Base-by-base conservation (phyloP, 2,888 invertebrate species). In the Rotaria sp. region DNA sequence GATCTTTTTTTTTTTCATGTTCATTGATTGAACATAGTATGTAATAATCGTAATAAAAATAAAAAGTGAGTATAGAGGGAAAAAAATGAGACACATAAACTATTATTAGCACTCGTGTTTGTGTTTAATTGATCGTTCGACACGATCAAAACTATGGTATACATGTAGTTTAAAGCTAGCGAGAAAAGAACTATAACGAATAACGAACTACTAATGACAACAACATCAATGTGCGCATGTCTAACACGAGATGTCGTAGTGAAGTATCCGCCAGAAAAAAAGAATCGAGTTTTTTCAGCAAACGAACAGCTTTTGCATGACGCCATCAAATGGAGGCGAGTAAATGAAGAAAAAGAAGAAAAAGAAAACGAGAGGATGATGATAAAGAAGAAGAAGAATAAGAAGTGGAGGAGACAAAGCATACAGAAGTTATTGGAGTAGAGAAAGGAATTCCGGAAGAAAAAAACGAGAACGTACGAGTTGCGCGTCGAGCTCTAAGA, bases 281-380 rank as follows among this genome's bases (percentile, higher is more conserved):
- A 67, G 67, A 67, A 67, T 67, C 35, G 67, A 67, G 67, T 38
- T 67, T 67, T 67, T 21, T 67, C 67, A 30, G 13, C 67, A 67
- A 67, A 67, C 67, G 67, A 67, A 67, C 67, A 67, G 67, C 67
- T 67, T 67, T 67, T 67, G 67, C 35, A 35, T 67, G 67, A 67
- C 35, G 67, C 67, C 35, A 67, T 67, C 35, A 38, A 67, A 67
- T 67, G 21, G 35, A 35, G 21, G 35, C 67, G 30, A 67, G 67
- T 67, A 35, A 30, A 59, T 1, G 57, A 59, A n/a, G 13, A 59
- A 59, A n/a, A 59, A 59, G 10, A 10, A 26, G 26, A 26, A 59
- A 35, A 18, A 30, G 35, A 35, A 30, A 67, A 11, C 35, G 35
- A 15, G 67, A 67, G 13, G 67, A 67, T 67, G 35, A 67, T 67